These are phyloP conservation scores for Monodelphis domestica DNA, from an alignment of 2,797 vertebrate species.

Conservation along the genomic window DNA sequence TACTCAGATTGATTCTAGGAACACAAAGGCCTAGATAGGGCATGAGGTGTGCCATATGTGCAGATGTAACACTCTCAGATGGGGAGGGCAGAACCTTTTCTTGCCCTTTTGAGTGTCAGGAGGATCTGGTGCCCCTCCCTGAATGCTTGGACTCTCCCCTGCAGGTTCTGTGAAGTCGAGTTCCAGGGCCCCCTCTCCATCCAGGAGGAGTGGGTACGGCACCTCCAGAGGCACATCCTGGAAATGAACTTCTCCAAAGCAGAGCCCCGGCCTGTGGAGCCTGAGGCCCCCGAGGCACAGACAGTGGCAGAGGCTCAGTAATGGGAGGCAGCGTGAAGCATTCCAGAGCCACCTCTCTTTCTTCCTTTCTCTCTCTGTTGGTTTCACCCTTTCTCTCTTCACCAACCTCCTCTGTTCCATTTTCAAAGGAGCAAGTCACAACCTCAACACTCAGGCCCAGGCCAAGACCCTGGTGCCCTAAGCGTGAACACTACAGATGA, in stretches of 20 bases:
- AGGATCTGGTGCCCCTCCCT: neutral
- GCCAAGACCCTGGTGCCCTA: slow-evolving; percentile 37
- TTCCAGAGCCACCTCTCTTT: slow-evolving; percentile 76
- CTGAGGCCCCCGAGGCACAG: slow-evolving; percentile 74
- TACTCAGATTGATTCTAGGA: neutral
- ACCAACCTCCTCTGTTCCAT: slow-evolving; percentile 61
- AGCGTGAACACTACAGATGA: slow-evolving; percentile 78
- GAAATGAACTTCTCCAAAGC: slow-evolving; percentile 95
- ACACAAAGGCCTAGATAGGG: neutral
- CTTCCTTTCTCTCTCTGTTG: slow-evolving; percentile 42
- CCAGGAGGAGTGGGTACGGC: slow-evolving; percentile 97
- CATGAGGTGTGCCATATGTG: neutral
- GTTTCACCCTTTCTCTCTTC: slow-evolving; percentile 32
- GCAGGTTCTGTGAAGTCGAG: slow-evolving; percentile 97
- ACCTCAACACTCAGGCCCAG: slow-evolving; percentile 77
- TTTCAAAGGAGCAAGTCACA: slow-evolving; percentile 81
- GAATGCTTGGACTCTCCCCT: neutral
- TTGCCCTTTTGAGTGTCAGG: neutral
- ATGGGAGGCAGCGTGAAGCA: slow-evolving; percentile 74
- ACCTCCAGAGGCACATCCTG: slow-evolving; percentile 97
- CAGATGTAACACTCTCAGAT: too few relatives aligned
- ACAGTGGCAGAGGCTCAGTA: slow-evolving; percentile 80
- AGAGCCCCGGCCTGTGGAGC: slow-evolving; percentile 83
- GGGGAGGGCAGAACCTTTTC: neutral
- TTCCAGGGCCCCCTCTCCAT: slow-evolving; percentile 96